Evolutionary conservation across 35 echinoderm and acorn worm genomes (phyloP).

Genomic region (Ophiothrix spiculata): DNA sequence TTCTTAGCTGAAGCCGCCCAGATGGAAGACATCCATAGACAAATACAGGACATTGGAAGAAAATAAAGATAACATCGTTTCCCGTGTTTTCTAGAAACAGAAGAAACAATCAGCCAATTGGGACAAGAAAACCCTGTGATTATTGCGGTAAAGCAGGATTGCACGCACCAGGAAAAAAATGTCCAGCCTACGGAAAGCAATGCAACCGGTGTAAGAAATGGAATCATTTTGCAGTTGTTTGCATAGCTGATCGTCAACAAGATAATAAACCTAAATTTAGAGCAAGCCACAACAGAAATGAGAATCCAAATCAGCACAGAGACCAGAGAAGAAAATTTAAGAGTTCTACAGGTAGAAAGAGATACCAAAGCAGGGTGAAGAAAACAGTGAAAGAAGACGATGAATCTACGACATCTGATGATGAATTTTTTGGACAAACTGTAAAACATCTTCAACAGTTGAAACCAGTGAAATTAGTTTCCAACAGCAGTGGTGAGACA

Average conservation of each 20-base stretch:
- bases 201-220: slow-evolving; percentile 24
- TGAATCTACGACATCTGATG: slow-evolving; percentile 19
- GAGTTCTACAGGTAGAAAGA: too few relatives aligned
- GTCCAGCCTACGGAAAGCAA: slow-evolving; percentile 51
- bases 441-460: background rate
- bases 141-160: slow-evolving; percentile 33
- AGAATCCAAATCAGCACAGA: too few relatives aligned
- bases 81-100: too few relatives aligned
- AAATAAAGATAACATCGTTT: too few relatives aligned
- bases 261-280: too few relatives aligned
- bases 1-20: slow-evolving; percentile 43
- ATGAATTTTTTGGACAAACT: slow-evolving; percentile 17
- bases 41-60: slow-evolving; percentile 45
- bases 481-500: background rate
- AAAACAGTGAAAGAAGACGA: slow-evolving; percentile 13
- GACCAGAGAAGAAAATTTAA: too few relatives aligned
- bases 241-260: slow-evolving; percentile 24
- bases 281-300: too few relatives aligned
- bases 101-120: too few relatives aligned
- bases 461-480: too few relatives aligned
- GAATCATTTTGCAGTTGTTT: slow-evolving; percentile 52
- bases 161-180: slow-evolving; percentile 21
- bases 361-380: background rate
- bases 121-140: slow-evolving; percentile 12
- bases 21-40: slow-evolving; percentile 36